Evolutionary conservation across 2,797 vertebrate species (phyloP), one percentile per base, ranked within the genome.

Genomic region (Gymnodraco acuticeps): DNA sequence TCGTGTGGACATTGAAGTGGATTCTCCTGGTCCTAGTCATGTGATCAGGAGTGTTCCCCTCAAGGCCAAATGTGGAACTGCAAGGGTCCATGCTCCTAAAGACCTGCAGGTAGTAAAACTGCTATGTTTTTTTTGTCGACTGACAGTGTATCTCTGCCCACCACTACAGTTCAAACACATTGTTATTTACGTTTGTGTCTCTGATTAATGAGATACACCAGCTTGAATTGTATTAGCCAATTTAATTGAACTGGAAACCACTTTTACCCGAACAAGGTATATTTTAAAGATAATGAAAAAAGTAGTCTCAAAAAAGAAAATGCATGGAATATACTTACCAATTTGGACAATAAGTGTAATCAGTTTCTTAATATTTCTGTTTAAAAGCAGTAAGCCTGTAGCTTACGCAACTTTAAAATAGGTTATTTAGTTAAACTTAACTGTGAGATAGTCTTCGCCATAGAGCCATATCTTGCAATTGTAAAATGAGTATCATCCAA

Each of bases 1-100:
- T 70, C 96, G 96, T 73, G 93, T 99, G 68, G 97, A 99, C 75
- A 86, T 99, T 43, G 98, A 99, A 92, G 89, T 99, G 78, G 98
- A 99, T 88, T 96, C 95, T 81, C 97, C 97, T 27, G 97, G 97
- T 66, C 96, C 96, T 10, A 95, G 95, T 82, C 94, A 93, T 74
- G 92, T 97, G 45, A 97, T 99, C 84, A 94, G 86, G 78, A 98
- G 96, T 83, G 77, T 99, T 89, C 89, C 88, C 11, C 92, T 99
- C 58, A 93, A 87, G 88, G 98, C 96, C 70, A 95, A 96, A 88
- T 95, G 94, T 82, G 98, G 98, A 81, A 95, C 90, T 64, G 97
- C 96, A 5, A 96, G 96, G 84, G 96, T 99, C 75, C 97, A 96
- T 58, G 97, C 96, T 56, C 97, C 98, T 11, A 97, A 96, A 87